Evolutionary conservation across 92 coral and sea anemone genomes (phyloP), one percentile per base, ranked within the genome.

Genomic region (Ricordea florida): DNA sequence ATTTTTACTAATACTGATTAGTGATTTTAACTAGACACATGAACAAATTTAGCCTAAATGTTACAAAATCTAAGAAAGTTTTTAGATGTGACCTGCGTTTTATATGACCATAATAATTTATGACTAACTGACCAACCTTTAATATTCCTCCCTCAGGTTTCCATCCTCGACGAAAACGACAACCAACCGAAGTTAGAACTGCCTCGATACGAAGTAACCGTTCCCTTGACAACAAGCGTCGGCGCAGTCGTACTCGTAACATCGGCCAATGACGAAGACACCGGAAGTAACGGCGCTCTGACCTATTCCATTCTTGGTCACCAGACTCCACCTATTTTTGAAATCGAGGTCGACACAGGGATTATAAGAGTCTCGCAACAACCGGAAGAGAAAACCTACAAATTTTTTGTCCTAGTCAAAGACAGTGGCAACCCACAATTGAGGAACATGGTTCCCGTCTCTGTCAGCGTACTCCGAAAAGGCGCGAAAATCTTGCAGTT

Each of bases 251-350:
- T 94, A 30, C 35, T 92, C 66, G 84, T 81, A 82, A 87, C 92
- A 73, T 85, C 96, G 55, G 98, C 98, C 16, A 88, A 66, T 23
- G 98, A 94, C 55, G 89, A 79, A 6, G 98, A 94, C 73, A 66
- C 92, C 47, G 94, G 93, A 67, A 90, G 78, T 45, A 94, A 94
- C 66, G 66, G 92, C 37, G 92, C 66, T n/a, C 72, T 94, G 76
- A 81, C 88, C 14, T 94, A 91, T 66, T 80, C 73, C 65, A 84
- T 94, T 23, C 84, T 94, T 47, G 98, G 98, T 47, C 98, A 94
- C 79, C 93, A 81, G 70, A 92, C 98, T 51, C 98, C 98, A 6
- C 97, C 93, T 29, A 87, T 94, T 32, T 94, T 94, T 78, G 72
- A 88, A 16, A 76, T 94, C 40, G 90, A 86, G 55, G 38, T 74